Evolutionary conservation across 2,888 invertebrate species (phyloP).

Genomic region (Brenthis daphne): DNA sequence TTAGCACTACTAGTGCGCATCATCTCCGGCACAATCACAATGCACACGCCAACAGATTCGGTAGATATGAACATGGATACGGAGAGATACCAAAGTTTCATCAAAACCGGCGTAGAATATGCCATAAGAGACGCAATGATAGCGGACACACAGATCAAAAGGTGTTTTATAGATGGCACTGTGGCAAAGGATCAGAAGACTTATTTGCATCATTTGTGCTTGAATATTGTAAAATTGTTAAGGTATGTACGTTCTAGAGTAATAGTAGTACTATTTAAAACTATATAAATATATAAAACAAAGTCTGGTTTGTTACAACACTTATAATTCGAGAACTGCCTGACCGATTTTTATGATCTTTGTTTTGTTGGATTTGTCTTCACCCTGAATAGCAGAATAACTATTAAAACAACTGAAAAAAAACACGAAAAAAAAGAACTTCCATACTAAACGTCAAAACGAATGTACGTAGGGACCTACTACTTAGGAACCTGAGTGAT

Average conservation of each 20-base stretch:
- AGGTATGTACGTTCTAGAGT: slow-evolving; percentile 51
- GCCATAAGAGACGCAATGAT: slow-evolving; percentile 68
- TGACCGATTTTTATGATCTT: too few species aligned
- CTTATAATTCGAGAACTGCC: too few species aligned
- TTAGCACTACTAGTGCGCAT: slow-evolving; percentile 84
- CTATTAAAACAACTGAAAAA: too few species aligned
- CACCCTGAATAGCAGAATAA: too few species aligned
- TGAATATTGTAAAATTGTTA: slow-evolving; percentile 69
- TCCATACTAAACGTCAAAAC: too few species aligned
- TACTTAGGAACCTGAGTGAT: too few species aligned
- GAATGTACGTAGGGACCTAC: too few species aligned
- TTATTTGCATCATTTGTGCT: slow-evolving; percentile 68
- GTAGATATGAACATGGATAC: slow-evolving; percentile 63
- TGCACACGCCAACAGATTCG: slow-evolving; percentile 68
- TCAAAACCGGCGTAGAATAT: slow-evolving; percentile 70
- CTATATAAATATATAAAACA: too few species aligned
- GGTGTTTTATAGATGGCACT: slow-evolving; percentile 57
- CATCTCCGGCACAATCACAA: slow-evolving; percentile 81
- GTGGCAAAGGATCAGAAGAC: slow-evolving; percentile 66
- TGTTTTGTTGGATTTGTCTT: too few species aligned
- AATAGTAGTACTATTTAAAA: too few species aligned
- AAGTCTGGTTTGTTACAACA: too few species aligned
- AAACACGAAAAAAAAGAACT: too few species aligned
- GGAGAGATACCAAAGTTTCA: slow-evolving; percentile 64
- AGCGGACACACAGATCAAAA: slow-evolving; percentile 66